Conservation (phyloP, 2,797 vertebrate species). For the Nyctibius grandis region DNA sequence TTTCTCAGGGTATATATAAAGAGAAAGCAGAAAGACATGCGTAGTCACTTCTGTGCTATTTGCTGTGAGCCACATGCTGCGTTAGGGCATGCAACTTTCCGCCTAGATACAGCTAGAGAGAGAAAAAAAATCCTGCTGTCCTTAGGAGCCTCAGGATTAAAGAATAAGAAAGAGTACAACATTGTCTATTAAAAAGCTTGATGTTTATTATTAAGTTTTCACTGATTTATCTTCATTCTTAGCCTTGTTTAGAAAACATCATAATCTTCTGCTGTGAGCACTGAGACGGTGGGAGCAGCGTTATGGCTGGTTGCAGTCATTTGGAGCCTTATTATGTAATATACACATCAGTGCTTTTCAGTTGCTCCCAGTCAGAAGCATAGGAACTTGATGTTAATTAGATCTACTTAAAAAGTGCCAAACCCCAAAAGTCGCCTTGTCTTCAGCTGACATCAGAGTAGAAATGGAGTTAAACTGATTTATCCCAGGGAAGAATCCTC, state of each 20-base stretch:
- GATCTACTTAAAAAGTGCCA: neutral
- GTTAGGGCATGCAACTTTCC: neutral
- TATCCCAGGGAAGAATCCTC: neutral
- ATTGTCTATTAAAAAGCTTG: neutral
- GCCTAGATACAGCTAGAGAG: conserved; percentile 2
- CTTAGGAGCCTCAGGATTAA: neutral
- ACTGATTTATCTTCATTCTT: neutral
- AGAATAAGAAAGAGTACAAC: neutral
- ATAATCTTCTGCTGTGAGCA: neutral
- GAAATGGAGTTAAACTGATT: neutral
- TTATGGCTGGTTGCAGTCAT: neutral
- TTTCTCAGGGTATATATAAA: neutral
- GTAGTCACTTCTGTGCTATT: conserved; percentile 1
- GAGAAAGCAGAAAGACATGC: neutral
- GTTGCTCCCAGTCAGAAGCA: neutral
- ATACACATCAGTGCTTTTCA: neutral
- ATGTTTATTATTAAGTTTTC: neutral
- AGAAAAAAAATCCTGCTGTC: neutral
- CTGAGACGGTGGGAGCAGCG: neutral
- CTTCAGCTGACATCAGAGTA: neutral
- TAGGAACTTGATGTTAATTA: neutral
- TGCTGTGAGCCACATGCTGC: neutral
- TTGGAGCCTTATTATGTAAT: neutral
- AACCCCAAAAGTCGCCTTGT: neutral
- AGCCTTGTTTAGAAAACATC: neutral